These are phyloP conservation scores for Cryptoblepharus egeriae DNA, from an alignment of 2,797 vertebrate species.

Conservation along the genomic window DNA sequence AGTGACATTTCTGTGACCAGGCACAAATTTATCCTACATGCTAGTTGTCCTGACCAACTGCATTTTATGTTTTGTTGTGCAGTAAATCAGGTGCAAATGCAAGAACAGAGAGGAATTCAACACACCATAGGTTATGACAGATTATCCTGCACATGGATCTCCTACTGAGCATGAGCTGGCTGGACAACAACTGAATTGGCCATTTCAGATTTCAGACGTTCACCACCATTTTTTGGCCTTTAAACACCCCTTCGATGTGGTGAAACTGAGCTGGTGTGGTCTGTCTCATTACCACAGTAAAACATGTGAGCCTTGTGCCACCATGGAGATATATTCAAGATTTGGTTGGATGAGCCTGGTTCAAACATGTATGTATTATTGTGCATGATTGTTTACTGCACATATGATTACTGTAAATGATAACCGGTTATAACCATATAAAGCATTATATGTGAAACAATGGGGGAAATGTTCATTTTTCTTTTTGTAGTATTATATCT, in stretches of 20 bases:
- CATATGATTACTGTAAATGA: neutral
- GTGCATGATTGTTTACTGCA: too few species aligned
- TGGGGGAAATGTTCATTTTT: neutral
- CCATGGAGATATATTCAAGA: too few species aligned
- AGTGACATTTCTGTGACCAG: slow-evolving; percentile 13
- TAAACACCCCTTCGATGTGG: too few species aligned
- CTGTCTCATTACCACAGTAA: too few species aligned
- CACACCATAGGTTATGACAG: neutral
- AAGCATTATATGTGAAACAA: neutral
- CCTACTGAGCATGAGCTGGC: neutral
- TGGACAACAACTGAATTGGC: neutral
- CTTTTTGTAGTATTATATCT: neutral
- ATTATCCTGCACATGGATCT: neutral
- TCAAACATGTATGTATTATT: neutral
- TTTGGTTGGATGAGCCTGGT: neutral
- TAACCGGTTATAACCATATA: too few species aligned
- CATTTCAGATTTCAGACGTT: neutral
- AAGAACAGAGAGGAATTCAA: neutral
- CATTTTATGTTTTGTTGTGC: slow-evolving; percentile 22
- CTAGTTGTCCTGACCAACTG: slow-evolving; percentile 22
- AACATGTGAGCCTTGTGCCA: too few species aligned
- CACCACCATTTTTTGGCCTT: too few species aligned
- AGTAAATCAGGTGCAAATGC: neutral
- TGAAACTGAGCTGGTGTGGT: too few species aligned
- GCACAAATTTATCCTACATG: slow-evolving; percentile 24